phyloP scores from a whole-genome alignment of 2,797 vertebrate genomes.

The Rhinatrema bivittatum region DNA sequence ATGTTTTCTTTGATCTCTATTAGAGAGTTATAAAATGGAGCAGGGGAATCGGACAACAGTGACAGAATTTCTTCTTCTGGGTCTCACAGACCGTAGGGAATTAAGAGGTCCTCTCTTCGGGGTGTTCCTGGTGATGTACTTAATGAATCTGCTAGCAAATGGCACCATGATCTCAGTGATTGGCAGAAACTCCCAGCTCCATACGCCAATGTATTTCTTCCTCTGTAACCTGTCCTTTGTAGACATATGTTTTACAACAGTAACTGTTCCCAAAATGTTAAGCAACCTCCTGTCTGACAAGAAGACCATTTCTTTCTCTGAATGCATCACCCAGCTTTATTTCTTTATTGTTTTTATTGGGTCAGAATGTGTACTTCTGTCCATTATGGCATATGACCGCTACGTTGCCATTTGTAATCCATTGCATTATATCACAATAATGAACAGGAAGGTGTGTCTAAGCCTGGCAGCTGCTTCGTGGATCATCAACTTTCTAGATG shows the following conservation, averaged over 20 bases:
- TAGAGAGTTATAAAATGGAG: no score
- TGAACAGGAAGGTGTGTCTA: background rate
- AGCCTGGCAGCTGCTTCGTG: background rate
- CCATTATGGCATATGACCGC: background rate
- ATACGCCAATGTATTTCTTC: slow-evolving; percentile 15
- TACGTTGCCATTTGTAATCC: background rate
- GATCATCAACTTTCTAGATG: background rate
- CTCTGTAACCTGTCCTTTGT: slow-evolving; percentile 19
- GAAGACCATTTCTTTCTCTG: slow-evolving; percentile 13
- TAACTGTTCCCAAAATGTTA: slow-evolving; percentile 15
- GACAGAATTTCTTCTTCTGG: no score
- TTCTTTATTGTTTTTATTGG: background rate
- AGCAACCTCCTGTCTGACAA: slow-evolving; percentile 9
- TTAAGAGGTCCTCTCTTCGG: no score
- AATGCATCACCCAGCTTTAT: slow-evolving; percentile 1
- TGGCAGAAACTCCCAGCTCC: slow-evolving; percentile 2
- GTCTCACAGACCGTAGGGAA: no score
- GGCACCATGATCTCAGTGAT: slow-evolving; percentile 3
- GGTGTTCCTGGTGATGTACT: slow-evolving; percentile 5
- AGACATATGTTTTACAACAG: slow-evolving; percentile 14
- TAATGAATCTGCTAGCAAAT: slow-evolving; percentile 13
- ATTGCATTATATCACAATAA: background rate
- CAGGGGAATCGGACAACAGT: no score
- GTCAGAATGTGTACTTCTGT: background rate
- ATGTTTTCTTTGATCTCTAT: no score